phyloP scores from a whole-genome alignment of 2,797 vertebrate species.

The Euthynnus affinis region DNA sequence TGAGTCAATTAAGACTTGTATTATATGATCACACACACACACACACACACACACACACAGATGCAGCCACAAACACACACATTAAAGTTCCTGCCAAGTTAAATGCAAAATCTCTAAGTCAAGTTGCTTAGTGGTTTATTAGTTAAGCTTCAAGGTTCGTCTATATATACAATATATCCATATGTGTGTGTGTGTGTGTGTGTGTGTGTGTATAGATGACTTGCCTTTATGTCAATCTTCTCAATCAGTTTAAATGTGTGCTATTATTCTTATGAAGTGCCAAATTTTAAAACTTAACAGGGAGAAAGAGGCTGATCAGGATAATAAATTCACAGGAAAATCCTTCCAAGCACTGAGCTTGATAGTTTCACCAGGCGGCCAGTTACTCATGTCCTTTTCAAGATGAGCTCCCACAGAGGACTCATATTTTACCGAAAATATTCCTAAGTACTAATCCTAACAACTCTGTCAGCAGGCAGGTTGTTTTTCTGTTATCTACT shows the following conservation, averaged over 20 bases:
- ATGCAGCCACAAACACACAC: neutral
- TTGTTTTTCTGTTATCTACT: slow-evolving; percentile 18
- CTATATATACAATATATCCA: neutral
- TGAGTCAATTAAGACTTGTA: slow-evolving; percentile 24
- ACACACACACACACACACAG: neutral
- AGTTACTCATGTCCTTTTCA: neutral
- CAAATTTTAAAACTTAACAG: neutral
- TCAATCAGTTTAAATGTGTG: slow-evolving; percentile 13
- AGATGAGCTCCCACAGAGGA: neutral
- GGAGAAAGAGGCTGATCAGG: slow-evolving; percentile 5
- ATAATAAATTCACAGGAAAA: slow-evolving; percentile 10
- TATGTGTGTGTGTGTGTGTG: neutral
- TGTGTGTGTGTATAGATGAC: neutral
- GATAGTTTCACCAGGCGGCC: neutral
- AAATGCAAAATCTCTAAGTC: slow-evolving; percentile 48
- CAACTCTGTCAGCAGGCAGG: slow-evolving; percentile 10
- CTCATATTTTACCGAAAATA: neutral
- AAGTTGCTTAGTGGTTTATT: slow-evolving; percentile 63
- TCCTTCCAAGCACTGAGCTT: too few relatives aligned
- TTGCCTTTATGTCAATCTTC: neutral
- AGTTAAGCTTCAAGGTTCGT: slow-evolving; percentile 56
- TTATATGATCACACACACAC: slow-evolving; percentile 5
- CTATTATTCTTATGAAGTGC: slow-evolving; percentile 2
- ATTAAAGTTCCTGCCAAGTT: slow-evolving; percentile 39
- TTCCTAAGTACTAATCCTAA: slow-evolving; percentile 1